phyloP scores from a whole-genome alignment of 1,140 invertebrate species.

The Carposina sasakii region DNA sequence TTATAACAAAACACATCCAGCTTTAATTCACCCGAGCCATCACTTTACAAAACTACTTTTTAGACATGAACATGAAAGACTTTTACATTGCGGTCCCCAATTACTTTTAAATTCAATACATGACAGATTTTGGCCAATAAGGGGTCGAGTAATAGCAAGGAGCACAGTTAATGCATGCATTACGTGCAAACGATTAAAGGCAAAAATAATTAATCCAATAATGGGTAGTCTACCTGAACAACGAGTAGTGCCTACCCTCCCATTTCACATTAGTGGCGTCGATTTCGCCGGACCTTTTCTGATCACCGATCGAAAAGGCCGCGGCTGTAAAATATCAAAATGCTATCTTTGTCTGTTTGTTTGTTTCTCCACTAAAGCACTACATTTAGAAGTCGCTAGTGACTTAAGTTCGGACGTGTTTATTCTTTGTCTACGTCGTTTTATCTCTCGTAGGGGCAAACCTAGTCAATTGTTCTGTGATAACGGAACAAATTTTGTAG shows the following conservation, averaged over 20 bases:
- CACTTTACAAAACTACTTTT: not conserved
- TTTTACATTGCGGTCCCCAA: slow-evolving; percentile 14
- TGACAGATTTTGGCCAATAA: slow-evolving; percentile 10
- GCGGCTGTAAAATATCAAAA: slow-evolving; percentile 23
- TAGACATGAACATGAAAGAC: not conserved
- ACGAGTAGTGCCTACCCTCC: not conserved
- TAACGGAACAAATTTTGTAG: slow-evolving; percentile 19
- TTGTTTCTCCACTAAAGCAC: slow-evolving; percentile 29
- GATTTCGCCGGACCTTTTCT: slow-evolving; percentile 34
- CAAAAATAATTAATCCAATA: slow-evolving; percentile 11
- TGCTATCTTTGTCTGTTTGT: slow-evolving; percentile 37
- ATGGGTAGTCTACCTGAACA: slow-evolving; percentile 15
- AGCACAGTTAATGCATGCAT: not conserved
- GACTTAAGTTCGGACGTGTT: slow-evolving; percentile 8
- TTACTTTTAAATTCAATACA: slow-evolving; percentile 4
- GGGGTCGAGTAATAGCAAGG: slow-evolving; percentile 7
- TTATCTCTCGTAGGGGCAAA: slow-evolving; percentile 7
- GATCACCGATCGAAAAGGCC: slow-evolving; percentile 23
- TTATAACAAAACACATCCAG: slow-evolving; percentile 1
- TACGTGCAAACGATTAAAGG: slow-evolving; percentile 3
- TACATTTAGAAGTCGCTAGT: slow-evolving; percentile 27
- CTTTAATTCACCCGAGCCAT: not conserved
- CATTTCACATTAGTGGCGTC: slow-evolving; percentile 22
- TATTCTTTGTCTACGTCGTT: slow-evolving; percentile 11
- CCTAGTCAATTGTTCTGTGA: slow-evolving; percentile 9